Evolutionary conservation across 2,113 vertebrate species (phyloP).

Genomic region (Dicrurus megarhynchus): DNA sequence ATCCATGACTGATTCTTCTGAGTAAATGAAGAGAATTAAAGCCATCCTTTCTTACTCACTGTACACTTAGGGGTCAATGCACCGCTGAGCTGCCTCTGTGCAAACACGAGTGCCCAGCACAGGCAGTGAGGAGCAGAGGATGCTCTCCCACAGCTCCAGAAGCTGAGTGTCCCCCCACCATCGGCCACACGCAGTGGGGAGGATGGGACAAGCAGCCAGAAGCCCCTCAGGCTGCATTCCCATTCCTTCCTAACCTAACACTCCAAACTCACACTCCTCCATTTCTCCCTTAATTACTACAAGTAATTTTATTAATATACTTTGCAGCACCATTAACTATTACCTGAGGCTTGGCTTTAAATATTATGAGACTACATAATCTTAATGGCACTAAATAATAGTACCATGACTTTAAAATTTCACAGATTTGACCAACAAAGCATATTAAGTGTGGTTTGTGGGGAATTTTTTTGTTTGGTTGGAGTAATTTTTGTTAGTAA

Average conservation of each 20-base stretch:
- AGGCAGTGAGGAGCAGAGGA: neutral
- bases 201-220: neutral
- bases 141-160: neutral
- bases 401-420: conserved; percentile 12
- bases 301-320: conserved; percentile 77
- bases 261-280: conserved; percentile 33
- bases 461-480: neutral
- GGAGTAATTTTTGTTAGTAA: neutral
- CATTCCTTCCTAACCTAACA: conserved; percentile 22
- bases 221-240: neutral
- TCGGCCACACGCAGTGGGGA: neutral
- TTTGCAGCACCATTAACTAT: conserved; percentile 74
- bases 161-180: neutral
- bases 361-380: conserved; percentile 68
- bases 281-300: conserved; percentile 71
- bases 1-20: neutral
- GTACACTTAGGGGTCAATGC: neutral
- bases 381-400: conserved; percentile 69
- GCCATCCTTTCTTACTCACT: neutral
- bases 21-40: neutral
- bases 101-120: neutral
- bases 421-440: neutral
- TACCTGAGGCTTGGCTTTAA: conserved; percentile 74
- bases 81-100: neutral
- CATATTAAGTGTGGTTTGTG: neutral